Evolutionary conservation across 2,888 invertebrate genomes (phyloP).

Genomic region (Eudemis profundana): DNA sequence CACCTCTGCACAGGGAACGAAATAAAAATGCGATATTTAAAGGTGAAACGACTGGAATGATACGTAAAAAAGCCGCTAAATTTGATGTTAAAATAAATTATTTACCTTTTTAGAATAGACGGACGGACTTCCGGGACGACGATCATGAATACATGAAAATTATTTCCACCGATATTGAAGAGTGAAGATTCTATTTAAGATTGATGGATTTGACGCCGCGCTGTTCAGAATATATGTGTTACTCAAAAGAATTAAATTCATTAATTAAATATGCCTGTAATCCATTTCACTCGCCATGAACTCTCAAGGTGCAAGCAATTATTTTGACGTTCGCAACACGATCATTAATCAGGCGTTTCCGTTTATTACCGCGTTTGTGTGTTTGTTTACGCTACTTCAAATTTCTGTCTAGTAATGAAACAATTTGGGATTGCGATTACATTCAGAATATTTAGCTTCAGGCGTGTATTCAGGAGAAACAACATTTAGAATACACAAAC

Average conservation of each 20-base stretch:
- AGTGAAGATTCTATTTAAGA: too few species aligned
- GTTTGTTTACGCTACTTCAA: constrained; percentile 37
- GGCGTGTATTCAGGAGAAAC: constrained; percentile 3
- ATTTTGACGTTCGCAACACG: constrained; percentile 49
- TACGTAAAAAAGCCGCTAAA: too few species aligned
- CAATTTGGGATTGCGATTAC: constrained; percentile 4
- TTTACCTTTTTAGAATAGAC: too few species aligned
- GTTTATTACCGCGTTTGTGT: constrained; percentile 48
- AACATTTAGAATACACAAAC: neutral
- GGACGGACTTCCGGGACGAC: too few species aligned
- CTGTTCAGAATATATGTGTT: too few species aligned
- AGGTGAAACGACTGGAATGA: too few species aligned
- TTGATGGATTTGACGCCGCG: too few species aligned
- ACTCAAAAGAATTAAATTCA: constrained; percentile 3
- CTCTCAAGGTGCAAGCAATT: constrained; percentile 50
- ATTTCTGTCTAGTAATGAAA: constrained; percentile 16
- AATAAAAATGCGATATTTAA: too few species aligned
- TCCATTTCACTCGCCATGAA: constrained; percentile 15
- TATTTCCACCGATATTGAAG: too few species aligned
- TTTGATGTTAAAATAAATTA: too few species aligned
- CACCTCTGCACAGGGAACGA: too few species aligned
- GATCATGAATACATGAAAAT: too few species aligned
- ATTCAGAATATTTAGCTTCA: neutral
- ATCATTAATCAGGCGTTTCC: constrained; percentile 52
- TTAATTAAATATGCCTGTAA: constrained; percentile 20